phyloP scores from a whole-genome alignment of 2,797 vertebrate species.

The Pogoniulus pusillus region DNA sequence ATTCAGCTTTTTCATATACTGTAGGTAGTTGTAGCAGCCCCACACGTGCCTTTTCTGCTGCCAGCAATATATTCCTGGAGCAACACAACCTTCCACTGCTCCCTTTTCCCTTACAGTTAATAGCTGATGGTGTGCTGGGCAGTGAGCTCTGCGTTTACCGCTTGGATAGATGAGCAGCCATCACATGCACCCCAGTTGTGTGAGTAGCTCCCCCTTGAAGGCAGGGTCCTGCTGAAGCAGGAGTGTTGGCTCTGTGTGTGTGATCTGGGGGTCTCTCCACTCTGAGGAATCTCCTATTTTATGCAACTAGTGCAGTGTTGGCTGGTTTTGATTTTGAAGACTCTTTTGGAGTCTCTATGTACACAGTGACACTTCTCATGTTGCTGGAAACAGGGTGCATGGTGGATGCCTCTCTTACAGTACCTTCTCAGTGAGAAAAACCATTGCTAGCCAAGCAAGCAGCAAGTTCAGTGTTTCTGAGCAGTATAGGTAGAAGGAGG shows the following conservation, averaged over 20 bases:
- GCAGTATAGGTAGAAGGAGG: background rate
- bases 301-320: background rate
- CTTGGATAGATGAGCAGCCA: background rate
- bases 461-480: background rate
- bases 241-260: background rate
- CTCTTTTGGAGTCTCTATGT: background rate
- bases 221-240: background rate
- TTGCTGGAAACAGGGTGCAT: background rate
- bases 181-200: background rate
- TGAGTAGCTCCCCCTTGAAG: background rate
- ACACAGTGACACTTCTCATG: background rate
- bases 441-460: background rate
- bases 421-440: background rate
- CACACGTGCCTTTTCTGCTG: background rate
- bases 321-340: background rate
- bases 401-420: background rate
- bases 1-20: background rate
- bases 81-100: background rate
- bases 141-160: background rate
- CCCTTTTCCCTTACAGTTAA: background rate
- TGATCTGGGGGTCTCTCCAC: background rate
- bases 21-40: background rate
- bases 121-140: background rate
- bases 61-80: background rate
- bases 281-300: background rate